Base-by-base conservation (phyloP, 2,113 vertebrate genomes). In the Mohoua ochrocephala region DNA sequence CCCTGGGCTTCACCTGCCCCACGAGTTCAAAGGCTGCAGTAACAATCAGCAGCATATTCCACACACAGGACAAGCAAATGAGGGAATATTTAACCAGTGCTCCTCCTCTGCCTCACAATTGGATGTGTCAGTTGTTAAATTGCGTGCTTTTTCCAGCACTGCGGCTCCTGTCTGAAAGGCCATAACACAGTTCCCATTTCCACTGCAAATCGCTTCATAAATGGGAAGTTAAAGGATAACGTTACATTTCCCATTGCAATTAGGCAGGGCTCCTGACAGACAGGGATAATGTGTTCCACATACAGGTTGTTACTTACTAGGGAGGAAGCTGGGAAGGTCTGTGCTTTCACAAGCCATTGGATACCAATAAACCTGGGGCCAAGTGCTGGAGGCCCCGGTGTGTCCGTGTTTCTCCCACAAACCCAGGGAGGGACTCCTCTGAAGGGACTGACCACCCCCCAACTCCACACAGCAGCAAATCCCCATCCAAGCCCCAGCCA, bases 41-140 rank as follows among this genome's bases (percentile, higher is more conserved):
- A 89, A 79, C 39, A 92, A 87, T 21, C 73, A 92, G 93, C 54
- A 97, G 41, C 64, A 50, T 84, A 93, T 93, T 96, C 70, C 77
- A 89, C 67, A 81, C 59, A 65, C 50, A 42, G 31, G 61, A 39
- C 54, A 73, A 63, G 68, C n/a, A n/a, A 77, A 95, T 31, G 89
- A 97, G 42, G 18, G 76, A 87, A 80, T 97, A 94, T 95, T 97
- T 97, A 97, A 97, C 73, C 49, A 91, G 19, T 3, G 7, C 19
- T 59, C 78, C 71, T 95, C 91, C 83, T 83, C 41, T 76, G 61
- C 95, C 96, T 97, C 89, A 73, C 86, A 98, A 98, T 97, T 97
- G 95, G 97, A 98, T 71, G 41, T 98, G 98, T 97, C 98, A 98
- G 94, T 28, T 97, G 92, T 89, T 97, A 98, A 98, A 98, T 94